Evolutionary conservation across 2,113 vertebrate genomes (phyloP).

Genomic region (Oplegnathus fasciatus): DNA sequence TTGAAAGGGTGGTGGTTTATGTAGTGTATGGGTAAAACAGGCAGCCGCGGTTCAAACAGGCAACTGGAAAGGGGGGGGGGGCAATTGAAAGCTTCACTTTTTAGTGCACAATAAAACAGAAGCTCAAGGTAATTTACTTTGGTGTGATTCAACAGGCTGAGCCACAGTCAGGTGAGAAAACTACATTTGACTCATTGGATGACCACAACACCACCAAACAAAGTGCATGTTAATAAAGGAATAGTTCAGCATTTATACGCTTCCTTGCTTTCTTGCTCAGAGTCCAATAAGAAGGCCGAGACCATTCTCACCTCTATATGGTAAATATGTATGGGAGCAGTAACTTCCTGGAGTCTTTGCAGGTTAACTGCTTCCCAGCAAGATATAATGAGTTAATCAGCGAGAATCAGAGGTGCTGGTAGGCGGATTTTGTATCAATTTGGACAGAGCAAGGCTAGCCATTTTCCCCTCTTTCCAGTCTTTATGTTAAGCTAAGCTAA

Average conservation of each 20-base stretch:
- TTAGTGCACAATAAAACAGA: constrained; percentile 64
- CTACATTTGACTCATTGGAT: constrained; percentile 24
- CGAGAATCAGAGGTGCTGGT: not conserved
- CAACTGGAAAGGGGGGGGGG: constrained; percentile 57
- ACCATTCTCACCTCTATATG: not conserved
- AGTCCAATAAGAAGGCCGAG: constrained; percentile 1
- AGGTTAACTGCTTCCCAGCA: constrained; percentile 7
- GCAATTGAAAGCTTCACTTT: constrained; percentile 57
- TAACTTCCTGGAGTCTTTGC: constrained; percentile 2
- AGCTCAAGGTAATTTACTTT: constrained; percentile 51
- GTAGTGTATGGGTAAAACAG: constrained; percentile 69
- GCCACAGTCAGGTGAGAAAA: constrained; percentile 57
- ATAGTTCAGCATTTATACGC: not conserved
- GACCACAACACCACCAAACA: constrained; percentile 18
- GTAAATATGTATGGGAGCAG: not conserved
- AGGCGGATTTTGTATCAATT: not conserved
- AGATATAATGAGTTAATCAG: not conserved
- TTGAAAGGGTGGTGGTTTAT: constrained; percentile 67
- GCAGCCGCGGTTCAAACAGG: constrained; percentile 58
- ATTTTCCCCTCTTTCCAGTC: not conserved
- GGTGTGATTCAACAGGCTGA: constrained; percentile 58
- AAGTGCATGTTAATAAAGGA: constrained; percentile 13
- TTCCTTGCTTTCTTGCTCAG: not conserved
- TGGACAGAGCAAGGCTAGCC: not conserved
- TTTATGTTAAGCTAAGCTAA: constrained; percentile 1